These are phyloP conservation scores for Lepidonotus clava DNA, from an alignment of 2,888 invertebrate species.

Conservation along the genomic window DNA sequence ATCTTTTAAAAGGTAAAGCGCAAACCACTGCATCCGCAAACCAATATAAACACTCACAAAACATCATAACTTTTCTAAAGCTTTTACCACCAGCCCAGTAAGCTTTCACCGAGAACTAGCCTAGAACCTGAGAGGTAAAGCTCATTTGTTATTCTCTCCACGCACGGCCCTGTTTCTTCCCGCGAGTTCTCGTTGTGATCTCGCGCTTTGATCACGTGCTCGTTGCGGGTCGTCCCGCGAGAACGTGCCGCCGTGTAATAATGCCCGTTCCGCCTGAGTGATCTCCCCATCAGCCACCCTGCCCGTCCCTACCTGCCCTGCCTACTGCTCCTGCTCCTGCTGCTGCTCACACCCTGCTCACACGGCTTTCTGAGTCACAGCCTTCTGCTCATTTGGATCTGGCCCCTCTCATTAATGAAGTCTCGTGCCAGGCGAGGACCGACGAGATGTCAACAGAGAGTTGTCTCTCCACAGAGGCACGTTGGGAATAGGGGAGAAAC, in stretches of 20 bases:
- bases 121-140: no score
- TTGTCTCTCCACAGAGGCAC: no score
- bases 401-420: constrained; percentile 4
- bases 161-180: constrained; percentile 15
- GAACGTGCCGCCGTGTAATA: constrained; percentile 41
- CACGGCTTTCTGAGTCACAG: neutral
- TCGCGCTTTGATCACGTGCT: constrained; percentile 43
- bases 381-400: neutral
- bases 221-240: constrained; percentile 2
- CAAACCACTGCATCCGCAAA: no score
- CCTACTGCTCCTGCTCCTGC: neutral
- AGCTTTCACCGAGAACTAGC: no score
- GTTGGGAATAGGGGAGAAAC: no score
- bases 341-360: neutral
- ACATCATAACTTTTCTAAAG: no score
- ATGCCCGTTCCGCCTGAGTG: constrained; percentile 25
- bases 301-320: neutral
- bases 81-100: no score
- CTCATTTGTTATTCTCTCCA: constrained; percentile 17
- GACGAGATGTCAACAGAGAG: neutral
- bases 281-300: neutral
- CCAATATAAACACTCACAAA: no score
- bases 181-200: constrained; percentile 40
- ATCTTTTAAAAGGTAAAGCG: no score
- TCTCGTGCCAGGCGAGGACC: neutral